Evolutionary conservation across 2,113 vertebrate genomes (phyloP).

Genomic region (Sapayoa aenigma): DNA sequence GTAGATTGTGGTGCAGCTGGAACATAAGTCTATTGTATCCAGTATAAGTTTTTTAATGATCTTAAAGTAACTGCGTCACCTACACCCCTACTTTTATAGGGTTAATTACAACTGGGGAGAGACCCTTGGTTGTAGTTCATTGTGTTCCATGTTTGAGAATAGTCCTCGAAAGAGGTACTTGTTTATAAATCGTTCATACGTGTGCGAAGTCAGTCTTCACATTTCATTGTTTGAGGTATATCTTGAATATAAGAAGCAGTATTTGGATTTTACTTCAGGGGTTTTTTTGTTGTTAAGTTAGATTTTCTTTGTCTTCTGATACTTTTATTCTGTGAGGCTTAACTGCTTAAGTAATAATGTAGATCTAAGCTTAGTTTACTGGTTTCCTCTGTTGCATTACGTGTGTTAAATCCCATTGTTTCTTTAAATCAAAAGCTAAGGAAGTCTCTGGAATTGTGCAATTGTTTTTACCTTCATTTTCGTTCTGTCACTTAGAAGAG

Average conservation of each 20-base stretch:
- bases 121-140: not conserved
- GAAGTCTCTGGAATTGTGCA: not conserved
- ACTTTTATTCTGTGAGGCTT: not conserved
- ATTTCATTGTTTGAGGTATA: not conserved
- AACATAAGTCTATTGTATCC: not conserved
- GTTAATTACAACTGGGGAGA: not conserved
- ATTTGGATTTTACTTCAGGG: accelerated
- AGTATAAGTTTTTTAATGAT: not conserved
- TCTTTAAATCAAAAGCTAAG: not conserved
- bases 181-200: not conserved
- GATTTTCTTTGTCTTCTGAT: not conserved
- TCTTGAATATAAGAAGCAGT: not conserved
- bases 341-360: not conserved
- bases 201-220: not conserved
- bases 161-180: not conserved
- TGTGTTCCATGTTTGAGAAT: not conserved
- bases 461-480: not conserved
- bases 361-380: not conserved
- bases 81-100: not conserved
- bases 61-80: not conserved
- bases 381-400: not conserved
- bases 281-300: not conserved
- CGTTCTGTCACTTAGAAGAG: not conserved
- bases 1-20: not conserved
- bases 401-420: not conserved